Evolutionary conservation across 2,888 invertebrate genomes (phyloP).

Genomic region (Brachylomia viminalis): DNA sequence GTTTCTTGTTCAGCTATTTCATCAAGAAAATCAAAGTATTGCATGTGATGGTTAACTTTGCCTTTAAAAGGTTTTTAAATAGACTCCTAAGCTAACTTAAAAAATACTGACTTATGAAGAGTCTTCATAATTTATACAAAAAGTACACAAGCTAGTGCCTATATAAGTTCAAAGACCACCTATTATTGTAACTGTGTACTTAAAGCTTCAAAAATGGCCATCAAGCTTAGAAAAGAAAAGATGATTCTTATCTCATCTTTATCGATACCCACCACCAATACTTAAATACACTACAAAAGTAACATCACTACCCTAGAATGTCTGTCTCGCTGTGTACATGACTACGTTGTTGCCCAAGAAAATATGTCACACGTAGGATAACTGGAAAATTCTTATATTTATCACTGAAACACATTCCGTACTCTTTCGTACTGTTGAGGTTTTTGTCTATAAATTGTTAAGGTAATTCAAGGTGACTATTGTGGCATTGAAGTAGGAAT

Average conservation of each 20-base stretch:
- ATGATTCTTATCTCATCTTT: neutral
- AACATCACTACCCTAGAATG: conserved; percentile 57
- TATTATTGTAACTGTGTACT: no score
- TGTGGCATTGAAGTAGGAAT: neutral
- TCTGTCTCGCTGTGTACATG: conserved; percentile 52
- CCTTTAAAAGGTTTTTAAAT: no score
- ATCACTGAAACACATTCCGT: conserved; percentile 40
- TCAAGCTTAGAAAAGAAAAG: no score
- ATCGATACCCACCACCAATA: conserved; percentile 28
- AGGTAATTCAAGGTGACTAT: neutral
- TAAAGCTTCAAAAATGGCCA: no score
- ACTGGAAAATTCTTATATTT: conserved; percentile 48
- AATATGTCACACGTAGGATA: conserved; percentile 65
- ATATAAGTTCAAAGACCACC: no score
- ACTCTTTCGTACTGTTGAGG: conserved; percentile 1
- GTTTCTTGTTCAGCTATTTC: no score
- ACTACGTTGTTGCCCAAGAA: conserved; percentile 54
- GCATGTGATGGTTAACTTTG: no score
- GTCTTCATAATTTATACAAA: no score
- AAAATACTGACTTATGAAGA: no score
- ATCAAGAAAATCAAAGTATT: no score
- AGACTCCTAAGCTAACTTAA: no score
- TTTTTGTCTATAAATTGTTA: neutral
- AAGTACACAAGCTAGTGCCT: no score
- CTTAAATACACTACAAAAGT: neutral